Percentiles rank a stretch among this genome's conserved stretches.
Conservation (phyloP, 1,140 invertebrate genomes). For the Apis mellifera region DNA sequence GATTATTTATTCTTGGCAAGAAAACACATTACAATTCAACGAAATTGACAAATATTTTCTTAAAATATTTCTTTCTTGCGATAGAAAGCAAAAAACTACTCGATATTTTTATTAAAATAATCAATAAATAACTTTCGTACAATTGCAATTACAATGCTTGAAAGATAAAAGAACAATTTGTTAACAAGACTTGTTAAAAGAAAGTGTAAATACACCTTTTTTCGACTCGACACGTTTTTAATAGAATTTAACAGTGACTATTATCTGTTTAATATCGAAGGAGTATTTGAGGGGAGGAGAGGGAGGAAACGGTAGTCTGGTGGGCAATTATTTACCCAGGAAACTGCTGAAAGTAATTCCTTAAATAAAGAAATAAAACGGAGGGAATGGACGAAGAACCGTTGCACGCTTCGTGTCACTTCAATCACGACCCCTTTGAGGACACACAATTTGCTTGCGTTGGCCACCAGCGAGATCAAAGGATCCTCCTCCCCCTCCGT, state of each 20-base stretch:
- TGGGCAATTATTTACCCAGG: conserved; percentile 30
- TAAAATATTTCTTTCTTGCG: too few relatives aligned
- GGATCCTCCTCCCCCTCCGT: conserved; percentile 13
- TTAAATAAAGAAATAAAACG: conserved; percentile 44
- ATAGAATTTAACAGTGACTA: not conserved
- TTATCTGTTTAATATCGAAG: not conserved
- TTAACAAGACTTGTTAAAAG: not conserved
- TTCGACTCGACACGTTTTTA: not conserved
- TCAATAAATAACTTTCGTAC: too few relatives aligned
- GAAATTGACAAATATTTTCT: too few relatives aligned
- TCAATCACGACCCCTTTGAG: conserved; percentile 56
- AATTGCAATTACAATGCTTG: too few relatives aligned
- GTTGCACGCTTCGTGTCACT: conserved; percentile 59
- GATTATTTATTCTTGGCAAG: too few relatives aligned
- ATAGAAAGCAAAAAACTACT: too few relatives aligned
- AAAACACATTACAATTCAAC: too few relatives aligned
- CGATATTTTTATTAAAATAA: too few relatives aligned
- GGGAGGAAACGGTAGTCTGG: too few relatives aligned
- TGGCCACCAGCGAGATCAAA: conserved; percentile 44
- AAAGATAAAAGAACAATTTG: not conserved
- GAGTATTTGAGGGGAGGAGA: not conserved
- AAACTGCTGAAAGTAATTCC: conserved; percentile 10
- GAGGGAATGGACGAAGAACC: conserved; percentile 10
- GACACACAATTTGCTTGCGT: conserved; percentile 37
- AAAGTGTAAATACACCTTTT: not conserved